Evolutionary conservation across 2,888 invertebrate species (phyloP), one percentile per base, ranked within the genome.

Genomic region (Drosophila mimetica): DNA sequence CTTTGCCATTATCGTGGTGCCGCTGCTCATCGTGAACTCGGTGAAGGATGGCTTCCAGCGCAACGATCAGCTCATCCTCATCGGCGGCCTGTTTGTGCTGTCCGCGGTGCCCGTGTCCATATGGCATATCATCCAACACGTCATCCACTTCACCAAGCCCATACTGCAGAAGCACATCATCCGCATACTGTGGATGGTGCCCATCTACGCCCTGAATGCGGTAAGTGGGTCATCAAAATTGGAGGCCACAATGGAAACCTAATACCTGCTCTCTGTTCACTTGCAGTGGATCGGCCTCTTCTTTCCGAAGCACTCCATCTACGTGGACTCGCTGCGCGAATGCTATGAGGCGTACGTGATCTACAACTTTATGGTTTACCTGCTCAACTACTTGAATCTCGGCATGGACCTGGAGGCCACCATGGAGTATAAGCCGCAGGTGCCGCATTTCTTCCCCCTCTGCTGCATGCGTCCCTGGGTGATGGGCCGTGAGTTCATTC

Each of bases 281-380:
- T 39, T 36, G 41, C 71, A 92, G 92, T 92, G 92, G 92, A 82
- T 92, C 48, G 98, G 98, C 2, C 92, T 99, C 71, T 93, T 96
- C 53, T 97, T 96, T 90, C 97, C 97, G 0, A 94, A 95, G 77
- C 95, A 96, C 83, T 96, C 97, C 39, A 97, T 99, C 77, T 98
- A 98, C 90, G 94, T 98, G 89, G 98, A 99, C 91, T 97, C 97
- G 79, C 92, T 97, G 53, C 93, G 98, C 90, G 98, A 99, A 93
- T 98, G 98, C 90, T 99, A 98, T 90, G 99, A 99, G 92, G 98
- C 98, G 1, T 99, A 98, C 93, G 98, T 98, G 2, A 98, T 99
- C 87, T 98, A 99, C 91, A 98, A 98, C 93, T 99, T 99, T 90
- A 98, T 98, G 97, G 96, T 96, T 89, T 99, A 96, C 91, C 93